Evolutionary conservation across 2,113 vertebrate species (phyloP).

Genomic region (Corythaixoides concolor): DNA sequence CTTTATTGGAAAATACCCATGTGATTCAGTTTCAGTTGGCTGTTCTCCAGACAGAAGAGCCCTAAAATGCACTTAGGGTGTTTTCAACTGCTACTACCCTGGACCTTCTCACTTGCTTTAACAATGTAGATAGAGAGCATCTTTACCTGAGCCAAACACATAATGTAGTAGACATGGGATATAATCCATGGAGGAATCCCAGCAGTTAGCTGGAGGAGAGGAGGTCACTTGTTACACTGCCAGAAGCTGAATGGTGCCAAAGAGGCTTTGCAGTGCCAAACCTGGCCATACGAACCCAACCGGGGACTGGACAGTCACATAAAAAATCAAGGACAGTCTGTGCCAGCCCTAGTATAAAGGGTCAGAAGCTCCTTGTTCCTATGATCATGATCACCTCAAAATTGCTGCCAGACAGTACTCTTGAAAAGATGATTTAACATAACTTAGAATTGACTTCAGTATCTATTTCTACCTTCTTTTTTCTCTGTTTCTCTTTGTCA

Average conservation of each 20-base stretch:
- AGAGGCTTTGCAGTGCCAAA: background rate
- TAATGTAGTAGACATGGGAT: background rate
- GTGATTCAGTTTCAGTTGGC: background rate
- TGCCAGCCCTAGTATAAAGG: background rate
- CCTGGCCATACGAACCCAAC: rapidly evolving
- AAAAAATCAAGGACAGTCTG: background rate
- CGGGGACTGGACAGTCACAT: background rate
- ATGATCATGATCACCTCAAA: background rate
- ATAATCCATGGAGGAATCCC: background rate
- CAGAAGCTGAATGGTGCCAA: background rate
- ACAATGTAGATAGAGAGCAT: background rate
- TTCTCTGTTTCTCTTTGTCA: background rate
- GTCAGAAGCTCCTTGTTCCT: background rate
- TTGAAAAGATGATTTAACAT: background rate
- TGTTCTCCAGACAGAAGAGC: background rate
- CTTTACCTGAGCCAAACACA: background rate
- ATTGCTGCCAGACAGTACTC: background rate
- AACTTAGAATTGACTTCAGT: background rate
- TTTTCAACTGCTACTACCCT: background rate
- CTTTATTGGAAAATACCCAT: background rate
- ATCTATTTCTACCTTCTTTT: background rate
- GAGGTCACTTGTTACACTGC: background rate
- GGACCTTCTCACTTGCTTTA: background rate
- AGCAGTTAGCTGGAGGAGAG: background rate
- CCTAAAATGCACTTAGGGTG: background rate